These are phyloP conservation scores for Apotomis capreana DNA, from an alignment of 2,888 invertebrate species.

Conservation along the genomic window DNA sequence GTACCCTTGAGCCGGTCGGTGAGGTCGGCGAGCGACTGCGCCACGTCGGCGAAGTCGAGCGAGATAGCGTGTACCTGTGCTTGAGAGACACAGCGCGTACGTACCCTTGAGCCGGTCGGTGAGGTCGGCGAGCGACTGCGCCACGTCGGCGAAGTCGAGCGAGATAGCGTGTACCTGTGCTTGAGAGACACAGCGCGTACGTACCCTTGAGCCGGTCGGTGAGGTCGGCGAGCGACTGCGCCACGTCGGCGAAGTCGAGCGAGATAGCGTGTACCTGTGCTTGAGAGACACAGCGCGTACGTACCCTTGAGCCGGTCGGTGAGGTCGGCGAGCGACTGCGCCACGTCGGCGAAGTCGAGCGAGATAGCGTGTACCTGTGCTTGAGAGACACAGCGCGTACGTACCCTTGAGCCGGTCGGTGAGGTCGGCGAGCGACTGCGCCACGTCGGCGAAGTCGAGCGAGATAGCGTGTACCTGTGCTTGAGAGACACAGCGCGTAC, in stretches of 20 bases:
- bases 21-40: slow-evolving; percentile 51
- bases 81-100: slow-evolving; percentile 78
- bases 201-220: slow-evolving; percentile 55
- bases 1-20: slow-evolving; percentile 60
- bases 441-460: slow-evolving; percentile 89
- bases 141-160: slow-evolving; percentile 89
- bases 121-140: not conserved
- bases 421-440: not conserved
- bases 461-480: slow-evolving; percentile 47
- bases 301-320: slow-evolving; percentile 60
- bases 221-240: slow-evolving; percentile 51
- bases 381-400: slow-evolving; percentile 78
- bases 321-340: slow-evolving; percentile 51
- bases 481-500: slow-evolving; percentile 41
- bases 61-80: slow-evolving; percentile 92
- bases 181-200: slow-evolving; percentile 41
- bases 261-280: slow-evolving; percentile 48
- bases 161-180: slow-evolving; percentile 47
- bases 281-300: not conserved
- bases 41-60: slow-evolving; percentile 89
- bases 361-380: slow-evolving; percentile 92
- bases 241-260: slow-evolving; percentile 94
- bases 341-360: slow-evolving; percentile 89
- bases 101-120: not conserved
- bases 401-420: not conserved